Conservation (phyloP, 2,888 invertebrate species). For the Drosophila fulvimacula region DNA sequence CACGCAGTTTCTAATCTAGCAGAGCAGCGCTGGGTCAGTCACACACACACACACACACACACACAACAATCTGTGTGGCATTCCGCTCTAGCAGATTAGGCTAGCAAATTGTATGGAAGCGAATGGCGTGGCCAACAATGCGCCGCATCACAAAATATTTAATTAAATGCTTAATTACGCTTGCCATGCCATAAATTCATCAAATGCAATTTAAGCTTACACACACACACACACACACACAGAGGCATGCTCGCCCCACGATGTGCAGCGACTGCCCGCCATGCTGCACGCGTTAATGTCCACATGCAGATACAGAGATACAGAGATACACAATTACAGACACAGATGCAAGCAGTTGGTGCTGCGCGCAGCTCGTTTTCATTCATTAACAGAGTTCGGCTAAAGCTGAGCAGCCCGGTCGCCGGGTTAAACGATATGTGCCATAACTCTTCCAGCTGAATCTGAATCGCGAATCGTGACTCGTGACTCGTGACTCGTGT, state of each 20-base stretch:
- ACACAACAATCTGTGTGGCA: constrained; percentile 69
- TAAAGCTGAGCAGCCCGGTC: constrained; percentile 48
- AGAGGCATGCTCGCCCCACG: neutral
- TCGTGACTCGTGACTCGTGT: constrained; percentile 23
- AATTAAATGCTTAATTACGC: constrained; percentile 84
- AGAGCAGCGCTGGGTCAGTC: constrained; percentile 1
- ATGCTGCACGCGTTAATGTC: constrained; percentile 43
- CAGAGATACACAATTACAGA: constrained; percentile 29
- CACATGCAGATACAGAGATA: constrained; percentile 32
- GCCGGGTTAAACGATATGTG: constrained; percentile 66
- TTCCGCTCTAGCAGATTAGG: constrained; percentile 74
- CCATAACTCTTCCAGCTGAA: constrained; percentile 62
- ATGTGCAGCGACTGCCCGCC: neutral
- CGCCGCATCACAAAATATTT: constrained; percentile 80
- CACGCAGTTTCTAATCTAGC: constrained; percentile 13
- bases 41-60: neutral
- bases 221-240: constrained; percentile 29
- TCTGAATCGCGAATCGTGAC: neutral
- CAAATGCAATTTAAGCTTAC: constrained; percentile 81
- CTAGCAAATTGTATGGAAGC: constrained; percentile 37
- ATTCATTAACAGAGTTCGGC: constrained; percentile 69
- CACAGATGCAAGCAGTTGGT: constrained; percentile 32
- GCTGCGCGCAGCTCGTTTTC: constrained; percentile 48
- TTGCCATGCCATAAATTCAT: constrained; percentile 83
- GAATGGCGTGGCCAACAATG: constrained; percentile 48